phyloP scores from a whole-genome alignment of 2,888 invertebrate genomes.

The Sicus ferrugineus region DNA sequence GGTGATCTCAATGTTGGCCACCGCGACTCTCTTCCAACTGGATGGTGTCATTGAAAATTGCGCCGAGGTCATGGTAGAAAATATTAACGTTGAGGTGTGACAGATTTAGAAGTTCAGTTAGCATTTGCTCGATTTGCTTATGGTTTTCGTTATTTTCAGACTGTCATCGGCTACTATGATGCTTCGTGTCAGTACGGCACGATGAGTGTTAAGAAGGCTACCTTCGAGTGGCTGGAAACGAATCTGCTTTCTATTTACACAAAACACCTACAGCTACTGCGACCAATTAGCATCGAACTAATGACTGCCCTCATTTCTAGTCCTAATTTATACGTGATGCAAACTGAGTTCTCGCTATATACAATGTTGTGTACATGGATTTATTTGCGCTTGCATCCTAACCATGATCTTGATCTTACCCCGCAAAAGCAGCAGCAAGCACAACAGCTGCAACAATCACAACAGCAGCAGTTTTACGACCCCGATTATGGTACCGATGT shows the following conservation, averaged over 20 bases:
- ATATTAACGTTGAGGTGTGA: slow-evolving; percentile 71
- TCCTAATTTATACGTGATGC: slow-evolving; percentile 75
- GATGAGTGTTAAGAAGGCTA: slow-evolving; percentile 69
- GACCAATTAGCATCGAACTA: slow-evolving; percentile 71
- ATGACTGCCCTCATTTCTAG: slow-evolving; percentile 72
- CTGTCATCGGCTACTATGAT: slow-evolving; percentile 74
- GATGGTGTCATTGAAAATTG: slow-evolving; percentile 79
- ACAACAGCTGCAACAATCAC: slow-evolving; percentile 40
- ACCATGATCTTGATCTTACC: slow-evolving; percentile 63
- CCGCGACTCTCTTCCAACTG: slow-evolving; percentile 78
- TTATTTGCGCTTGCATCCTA: slow-evolving; percentile 67
- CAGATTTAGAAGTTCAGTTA: background rate
- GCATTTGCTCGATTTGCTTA: no score
- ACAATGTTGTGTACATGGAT: slow-evolving; percentile 76
- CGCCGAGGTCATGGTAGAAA: slow-evolving; percentile 76
- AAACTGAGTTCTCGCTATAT: slow-evolving; percentile 81
- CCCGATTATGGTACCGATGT: slow-evolving; percentile 45
- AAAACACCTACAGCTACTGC: slow-evolving; percentile 68
- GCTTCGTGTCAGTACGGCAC: slow-evolving; percentile 76
- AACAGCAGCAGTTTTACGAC: slow-evolving; percentile 41
- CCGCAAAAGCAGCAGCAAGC: slow-evolving; percentile 48
- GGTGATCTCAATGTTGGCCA: slow-evolving; percentile 74
- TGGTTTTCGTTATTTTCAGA: slow-evolving; percentile 60
- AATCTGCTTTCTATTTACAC: slow-evolving; percentile 72
- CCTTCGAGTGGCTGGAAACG: slow-evolving; percentile 75